Evolutionary conservation across 2,888 invertebrate species (phyloP), one percentile per base, ranked within the genome.

Genomic region (Hedya salicella): DNA sequence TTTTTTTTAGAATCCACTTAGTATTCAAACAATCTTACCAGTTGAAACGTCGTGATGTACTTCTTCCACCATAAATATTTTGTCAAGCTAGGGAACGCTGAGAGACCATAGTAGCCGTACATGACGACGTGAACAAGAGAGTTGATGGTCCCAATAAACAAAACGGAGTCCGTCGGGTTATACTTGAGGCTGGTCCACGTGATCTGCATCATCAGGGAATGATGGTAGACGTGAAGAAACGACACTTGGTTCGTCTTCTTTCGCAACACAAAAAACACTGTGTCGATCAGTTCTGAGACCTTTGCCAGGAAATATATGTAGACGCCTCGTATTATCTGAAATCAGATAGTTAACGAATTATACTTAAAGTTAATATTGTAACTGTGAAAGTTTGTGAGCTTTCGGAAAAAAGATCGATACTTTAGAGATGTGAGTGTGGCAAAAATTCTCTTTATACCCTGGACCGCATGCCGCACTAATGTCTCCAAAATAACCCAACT

Each of bases 51-150:
- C 0, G 98, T 98, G 77, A 98, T 94, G 84, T 98, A 96, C 77
- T 95, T 96, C 85, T 98, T 98, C 98, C 98, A 98, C 97, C 97
- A 98, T 48, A 98, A 89, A 79, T 96, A 97, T 80, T 97, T 97
- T 80, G 96, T 96, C 79, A 96, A 95, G 71, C 95, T 88, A 0
- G 98, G 97, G 62, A 97, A 91, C 0, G 97, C 97, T 0, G 98
- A 93, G 57, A 98, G 85, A 74, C 97, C 93, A 82, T 98, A 98
- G 82, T 98, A 98, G 0, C 94, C 92, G 82, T 98, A 98, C 98
- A 98, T 98, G 39, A 98, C 89, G 13, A 97, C 94, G 82, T 98
- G 98, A 14, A 98, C 95, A 75, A 97, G 95, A 0, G 96, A 95
- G 84, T 98, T 98, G 60, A 98, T 93, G 39, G 48, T 61, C 1